Percentiles rank a stretch among this genome's conserved stretches.
Evolutionary conservation across 1,140 invertebrate genomes (phyloP).

Genomic region (Drosophila simulans): DNA sequence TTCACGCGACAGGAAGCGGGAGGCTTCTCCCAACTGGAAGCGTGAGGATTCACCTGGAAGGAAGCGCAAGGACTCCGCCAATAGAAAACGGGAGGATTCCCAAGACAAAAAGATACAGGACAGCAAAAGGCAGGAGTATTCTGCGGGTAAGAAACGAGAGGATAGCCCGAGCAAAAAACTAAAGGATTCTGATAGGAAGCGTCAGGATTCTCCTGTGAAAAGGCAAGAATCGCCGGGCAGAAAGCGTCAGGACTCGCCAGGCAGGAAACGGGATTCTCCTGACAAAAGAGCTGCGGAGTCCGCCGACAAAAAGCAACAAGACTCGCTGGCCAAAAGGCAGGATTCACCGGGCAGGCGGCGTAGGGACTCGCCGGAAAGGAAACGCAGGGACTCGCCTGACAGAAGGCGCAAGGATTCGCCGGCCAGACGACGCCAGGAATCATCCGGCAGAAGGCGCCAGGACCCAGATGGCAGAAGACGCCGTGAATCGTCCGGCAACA

Average conservation of each 20-base stretch:
- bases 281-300: conserved; percentile 25
- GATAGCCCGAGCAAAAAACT: conserved; percentile 2
- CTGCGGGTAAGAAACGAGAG: neutral
- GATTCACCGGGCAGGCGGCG: conserved; percentile 22
- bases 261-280: neutral
- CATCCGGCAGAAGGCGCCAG: conserved; percentile 38
- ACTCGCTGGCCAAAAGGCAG: conserved; percentile 13
- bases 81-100: conserved; percentile 14
- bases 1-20: conserved; percentile 1
- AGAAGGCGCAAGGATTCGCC: conserved; percentile 17
- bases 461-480: conserved; percentile 40
- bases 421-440: conserved; percentile 25
- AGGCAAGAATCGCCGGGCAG: conserved; percentile 6
- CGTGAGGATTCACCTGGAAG: conserved; percentile 11
- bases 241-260: conserved; percentile 4
- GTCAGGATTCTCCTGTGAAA: conserved; percentile 4
- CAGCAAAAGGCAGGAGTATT: conserved; percentile 12
- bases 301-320: conserved; percentile 7
- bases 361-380: conserved; percentile 32
- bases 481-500: conserved; percentile 14
- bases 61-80: neutral
- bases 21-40: conserved; percentile 5
- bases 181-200: conserved; percentile 9
- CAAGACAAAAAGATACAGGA: conserved; percentile 24
- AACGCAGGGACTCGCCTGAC: conserved; percentile 16